phyloP scores from a whole-genome alignment of 2,113 vertebrate species.

The Acrocephalus kingi region DNA sequence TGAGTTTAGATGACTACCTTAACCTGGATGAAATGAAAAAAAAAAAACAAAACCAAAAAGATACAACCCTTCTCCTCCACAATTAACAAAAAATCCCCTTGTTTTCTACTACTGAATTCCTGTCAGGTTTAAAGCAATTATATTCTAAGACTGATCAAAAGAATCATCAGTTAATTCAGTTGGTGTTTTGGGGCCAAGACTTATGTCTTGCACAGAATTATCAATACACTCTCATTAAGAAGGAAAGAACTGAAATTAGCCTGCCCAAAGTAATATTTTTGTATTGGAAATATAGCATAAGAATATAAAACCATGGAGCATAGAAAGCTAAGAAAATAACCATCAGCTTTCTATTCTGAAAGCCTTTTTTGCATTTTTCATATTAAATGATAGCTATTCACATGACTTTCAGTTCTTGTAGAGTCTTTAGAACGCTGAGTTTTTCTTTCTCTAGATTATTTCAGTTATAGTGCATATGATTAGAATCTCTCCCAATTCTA shows the following conservation, averaged over 20 bases:
- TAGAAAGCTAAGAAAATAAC: neutral
- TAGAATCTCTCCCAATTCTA: neutral
- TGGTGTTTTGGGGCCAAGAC: neutral
- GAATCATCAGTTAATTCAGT: neutral
- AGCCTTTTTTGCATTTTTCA: neutral
- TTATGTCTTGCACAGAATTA: neutral
- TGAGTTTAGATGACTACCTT: neutral
- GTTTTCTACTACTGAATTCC: neutral
- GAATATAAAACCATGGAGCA: neutral
- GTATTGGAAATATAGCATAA: neutral
- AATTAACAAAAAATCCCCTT: neutral
- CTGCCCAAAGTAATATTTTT: neutral
- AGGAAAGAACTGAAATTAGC: neutral
- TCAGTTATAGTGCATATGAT: neutral
- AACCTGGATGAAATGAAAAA: neutral
- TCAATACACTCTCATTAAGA: neutral
- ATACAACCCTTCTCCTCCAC: rapidly evolving
- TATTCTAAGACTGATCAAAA: neutral
- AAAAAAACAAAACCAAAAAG: neutral
- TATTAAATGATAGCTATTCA: neutral
- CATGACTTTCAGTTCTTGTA: neutral
- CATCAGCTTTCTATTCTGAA: neutral
- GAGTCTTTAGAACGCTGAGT: neutral
- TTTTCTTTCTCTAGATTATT: neutral
- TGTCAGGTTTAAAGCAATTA: neutral